Evolutionary conservation across 1,140 invertebrate genomes (phyloP).

Genomic region (Whitmania pigra): DNA sequence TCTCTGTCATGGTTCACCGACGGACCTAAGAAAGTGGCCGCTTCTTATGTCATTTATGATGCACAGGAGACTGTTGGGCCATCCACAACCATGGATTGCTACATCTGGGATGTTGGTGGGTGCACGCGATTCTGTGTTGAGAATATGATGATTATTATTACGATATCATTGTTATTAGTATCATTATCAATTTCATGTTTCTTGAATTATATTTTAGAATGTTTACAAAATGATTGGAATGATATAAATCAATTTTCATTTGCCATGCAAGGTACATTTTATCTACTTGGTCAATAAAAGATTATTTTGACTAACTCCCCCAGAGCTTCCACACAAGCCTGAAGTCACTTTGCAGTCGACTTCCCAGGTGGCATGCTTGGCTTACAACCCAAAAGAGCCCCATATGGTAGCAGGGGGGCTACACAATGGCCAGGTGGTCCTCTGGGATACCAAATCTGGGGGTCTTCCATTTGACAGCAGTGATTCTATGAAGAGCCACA

Average conservation of each 20-base stretch:
- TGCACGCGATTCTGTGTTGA: background rate
- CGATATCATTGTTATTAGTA: background rate
- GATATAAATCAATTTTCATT: too few species aligned
- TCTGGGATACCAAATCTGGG: conserved; percentile 43
- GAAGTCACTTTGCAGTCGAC: conserved; percentile 57
- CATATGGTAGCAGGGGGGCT: conserved; percentile 73
- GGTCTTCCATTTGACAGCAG: conserved; percentile 41
- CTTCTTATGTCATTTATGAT: conserved; percentile 70
- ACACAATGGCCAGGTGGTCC: conserved; percentile 63
- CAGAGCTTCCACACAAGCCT: conserved; percentile 79
- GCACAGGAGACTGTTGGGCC: conserved; percentile 59
- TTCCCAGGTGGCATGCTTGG: conserved; percentile 68
- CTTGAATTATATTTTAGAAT: background rate
- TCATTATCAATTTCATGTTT: background rate
- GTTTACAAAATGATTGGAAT: too few species aligned
- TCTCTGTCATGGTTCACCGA: conserved; percentile 75
- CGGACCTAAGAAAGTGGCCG: conserved; percentile 65
- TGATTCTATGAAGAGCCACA: conserved; percentile 41
- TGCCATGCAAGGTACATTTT: background rate
- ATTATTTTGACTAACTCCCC: conserved; percentile 27
- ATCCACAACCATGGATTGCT: conserved; percentile 53
- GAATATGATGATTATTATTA: background rate
- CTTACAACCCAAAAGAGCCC: conserved; percentile 81
- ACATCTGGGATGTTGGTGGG: conserved; percentile 79
- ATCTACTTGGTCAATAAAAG: background rate